A percentile compares a stretch with the other conserved stretches of the same genome.
Conservation (phyloP, 2,888 invertebrate genomes). For the Drosophila pegasa region DNA sequence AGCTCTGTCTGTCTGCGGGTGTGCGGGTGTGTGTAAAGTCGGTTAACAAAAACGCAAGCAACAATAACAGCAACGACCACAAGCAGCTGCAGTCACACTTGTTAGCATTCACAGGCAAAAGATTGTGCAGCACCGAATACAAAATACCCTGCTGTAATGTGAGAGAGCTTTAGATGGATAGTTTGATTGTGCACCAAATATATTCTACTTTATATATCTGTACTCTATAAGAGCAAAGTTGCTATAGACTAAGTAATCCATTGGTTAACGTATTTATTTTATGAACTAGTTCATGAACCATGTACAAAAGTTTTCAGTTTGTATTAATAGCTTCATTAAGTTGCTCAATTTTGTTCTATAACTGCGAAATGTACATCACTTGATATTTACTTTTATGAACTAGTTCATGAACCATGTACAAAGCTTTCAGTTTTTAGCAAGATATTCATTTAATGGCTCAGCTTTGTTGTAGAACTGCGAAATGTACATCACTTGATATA, state of each 20-base stretch:
- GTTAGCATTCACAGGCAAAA: conserved; percentile 37
- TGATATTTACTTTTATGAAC: neutral
- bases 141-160: neutral
- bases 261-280: neutral
- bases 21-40: conserved; percentile 32
- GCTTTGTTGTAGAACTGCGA: no score
- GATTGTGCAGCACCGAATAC: neutral
- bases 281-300: neutral
- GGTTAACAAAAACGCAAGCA: conserved; percentile 49
- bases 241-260: no score
- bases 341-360: neutral
- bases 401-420: neutral
- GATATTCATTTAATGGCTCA: neutral
- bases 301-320: neutral
- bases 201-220: no score
- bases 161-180: neutral
- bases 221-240: no score
- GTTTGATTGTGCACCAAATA: no score
- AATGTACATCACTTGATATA: no score
- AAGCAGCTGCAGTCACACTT: conserved; percentile 54
- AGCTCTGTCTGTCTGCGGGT: conserved; percentile 2
- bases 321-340: neutral
- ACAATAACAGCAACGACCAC: conserved; percentile 21
- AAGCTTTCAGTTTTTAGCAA: neutral
- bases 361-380: no score